Percentiles rank a stretch among this genome's conserved stretches.
These are phyloP conservation scores for Agapostemon virescens DNA, from an alignment of 2,888 invertebrate species.

Conservation along the genomic window DNA sequence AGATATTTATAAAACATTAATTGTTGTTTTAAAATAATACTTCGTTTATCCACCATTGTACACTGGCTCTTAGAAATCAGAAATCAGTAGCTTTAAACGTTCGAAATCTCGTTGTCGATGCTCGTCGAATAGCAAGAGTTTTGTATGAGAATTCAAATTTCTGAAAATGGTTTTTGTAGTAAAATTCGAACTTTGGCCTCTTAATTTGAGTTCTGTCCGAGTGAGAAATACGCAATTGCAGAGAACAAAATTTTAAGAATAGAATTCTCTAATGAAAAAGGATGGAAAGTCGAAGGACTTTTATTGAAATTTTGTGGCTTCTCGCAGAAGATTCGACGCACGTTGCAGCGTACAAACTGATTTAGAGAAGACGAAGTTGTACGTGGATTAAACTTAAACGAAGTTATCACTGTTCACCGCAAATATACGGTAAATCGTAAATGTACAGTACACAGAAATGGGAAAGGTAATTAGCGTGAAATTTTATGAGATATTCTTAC, in stretches of 20 bases:
- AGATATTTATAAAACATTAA: no score
- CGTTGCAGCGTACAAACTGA: background rate
- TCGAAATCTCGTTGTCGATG: background rate
- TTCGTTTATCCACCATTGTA: background rate
- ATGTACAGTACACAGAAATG: background rate
- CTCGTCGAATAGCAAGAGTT: no score
- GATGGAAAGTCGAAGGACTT: background rate
- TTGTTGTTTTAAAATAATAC: no score
- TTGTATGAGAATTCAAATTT: background rate
- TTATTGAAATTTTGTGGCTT: slow-evolving; percentile 27
- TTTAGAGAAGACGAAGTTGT: slow-evolving; percentile 6
- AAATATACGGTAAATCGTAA: background rate
- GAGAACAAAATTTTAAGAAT: background rate
- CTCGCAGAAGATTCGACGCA: slow-evolving; percentile 4
- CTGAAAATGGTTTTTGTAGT: background rate
- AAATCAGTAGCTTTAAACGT: background rate
- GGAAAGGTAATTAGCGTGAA: slow-evolving; percentile 35
- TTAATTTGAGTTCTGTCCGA: background rate
- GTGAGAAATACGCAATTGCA: background rate
- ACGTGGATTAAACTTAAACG: slow-evolving; percentile 23
- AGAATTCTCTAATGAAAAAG: background rate
- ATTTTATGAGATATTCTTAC: background rate
- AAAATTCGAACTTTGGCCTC: background rate
- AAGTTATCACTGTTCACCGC: background rate
- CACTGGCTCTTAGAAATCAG: background rate